Conservation (phyloP, 2,797 vertebrate species). For the Smutsia gigantea region DNA sequence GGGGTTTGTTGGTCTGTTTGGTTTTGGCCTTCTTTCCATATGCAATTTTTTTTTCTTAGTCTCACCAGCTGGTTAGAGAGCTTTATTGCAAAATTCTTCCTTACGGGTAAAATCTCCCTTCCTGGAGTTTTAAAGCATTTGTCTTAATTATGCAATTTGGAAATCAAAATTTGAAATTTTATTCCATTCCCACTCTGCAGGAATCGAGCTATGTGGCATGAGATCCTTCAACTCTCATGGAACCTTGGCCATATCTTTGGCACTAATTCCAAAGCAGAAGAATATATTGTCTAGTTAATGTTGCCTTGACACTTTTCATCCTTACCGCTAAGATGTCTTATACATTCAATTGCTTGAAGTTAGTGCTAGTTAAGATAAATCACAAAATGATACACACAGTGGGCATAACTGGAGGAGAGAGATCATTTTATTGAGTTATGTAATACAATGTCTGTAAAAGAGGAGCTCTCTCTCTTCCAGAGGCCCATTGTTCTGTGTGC, state of each 20-base stretch:
- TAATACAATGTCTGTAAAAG: neutral
- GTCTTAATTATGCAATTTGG: neutral
- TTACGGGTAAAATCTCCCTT: neutral
- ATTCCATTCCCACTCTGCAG: neutral
- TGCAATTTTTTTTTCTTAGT: neutral
- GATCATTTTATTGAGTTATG: neutral
- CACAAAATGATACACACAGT: neutral
- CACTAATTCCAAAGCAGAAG: neutral
- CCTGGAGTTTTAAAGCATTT: neutral
- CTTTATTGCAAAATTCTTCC: neutral
- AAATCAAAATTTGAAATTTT: neutral
- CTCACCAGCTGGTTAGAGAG: neutral
- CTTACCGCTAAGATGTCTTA: neutral
- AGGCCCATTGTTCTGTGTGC: neutral
- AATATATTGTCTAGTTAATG: neutral
- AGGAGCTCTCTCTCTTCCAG: neutral
- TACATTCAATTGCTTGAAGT: neutral
- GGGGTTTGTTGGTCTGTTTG: neutral
- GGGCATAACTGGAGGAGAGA: neutral
- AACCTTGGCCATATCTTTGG: neutral
- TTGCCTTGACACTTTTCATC: neutral
- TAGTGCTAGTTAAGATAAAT: conserved; percentile 8
- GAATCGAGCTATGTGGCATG: neutral
- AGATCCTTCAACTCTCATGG: neutral
- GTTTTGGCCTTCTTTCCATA: neutral